Base-by-base conservation (phyloP, 2,113 vertebrate genomes). In the Triplophysa siluroides region DNA sequence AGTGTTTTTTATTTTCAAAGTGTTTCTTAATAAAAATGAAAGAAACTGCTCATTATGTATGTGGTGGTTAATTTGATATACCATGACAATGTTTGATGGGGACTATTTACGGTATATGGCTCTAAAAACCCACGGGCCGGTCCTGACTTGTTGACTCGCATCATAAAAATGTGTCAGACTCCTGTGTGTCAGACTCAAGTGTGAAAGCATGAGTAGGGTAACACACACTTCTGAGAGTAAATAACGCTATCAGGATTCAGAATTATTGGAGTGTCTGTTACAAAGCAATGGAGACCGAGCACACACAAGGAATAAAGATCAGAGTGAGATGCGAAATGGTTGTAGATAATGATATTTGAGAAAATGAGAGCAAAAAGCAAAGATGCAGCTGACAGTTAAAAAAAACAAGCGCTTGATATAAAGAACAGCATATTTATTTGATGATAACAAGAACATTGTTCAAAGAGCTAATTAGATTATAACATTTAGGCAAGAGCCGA, bases 391-490 rank as follows among this genome's bases (percentile, higher is more conserved):
- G 56, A 70, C 56, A 74, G 62, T 83, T 56, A 76, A 64, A 67
- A 64, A 71, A 23, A 71, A 33, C 47, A 79, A 65, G 52, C 33
- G 41, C 41, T 19, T 58, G 70, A 79, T 67, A 75, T 66, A 75
- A 80, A 80, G 70, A 75, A 54, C 1, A 38, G 33, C 71, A 77
- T 54, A 52, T 54, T 80, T 64, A 60, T 76, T 76, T 68, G 54
- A 81, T 66, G 65, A 76, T 38, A 54, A 68, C 68, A 63, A 63
- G 69, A 62, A 71, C 29, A 76, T 77, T 83, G 23, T 38, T 68
- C 54, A 38, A 47, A 33, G 52, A 83, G 69, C 24, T 29, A 72
- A 74, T 64, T 52, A 47, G 62, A 41, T 66, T 38, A 62, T 78
- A 74, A 47, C 60, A 26, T 61, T 38, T 14, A 38, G 33, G 33